Evolutionary conservation across 1,140 invertebrate genomes (phyloP).

Genomic region (Diploscapter pachys): DNA sequence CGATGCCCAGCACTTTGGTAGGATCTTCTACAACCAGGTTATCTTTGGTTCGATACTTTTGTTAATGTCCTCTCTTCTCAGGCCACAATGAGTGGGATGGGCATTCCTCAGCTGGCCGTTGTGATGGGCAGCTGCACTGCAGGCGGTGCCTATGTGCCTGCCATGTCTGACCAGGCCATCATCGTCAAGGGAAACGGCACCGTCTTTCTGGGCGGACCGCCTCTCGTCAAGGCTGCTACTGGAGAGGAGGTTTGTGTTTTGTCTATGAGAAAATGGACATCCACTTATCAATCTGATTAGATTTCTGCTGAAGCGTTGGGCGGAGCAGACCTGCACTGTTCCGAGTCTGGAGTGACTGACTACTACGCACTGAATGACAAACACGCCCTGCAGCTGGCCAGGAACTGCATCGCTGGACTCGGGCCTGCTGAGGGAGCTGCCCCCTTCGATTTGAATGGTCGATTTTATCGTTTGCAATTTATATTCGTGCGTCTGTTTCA

Average conservation of each 20-base stretch:
- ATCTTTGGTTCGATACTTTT: neutral
- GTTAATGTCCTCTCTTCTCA: conserved; percentile 4
- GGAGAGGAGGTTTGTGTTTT: conserved; percentile 72
- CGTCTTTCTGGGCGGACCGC: conserved; percentile 94
- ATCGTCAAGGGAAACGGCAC: conserved; percentile 77
- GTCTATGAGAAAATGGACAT: conserved; percentile 20
- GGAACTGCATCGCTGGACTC: conserved; percentile 69
- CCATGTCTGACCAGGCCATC: conserved; percentile 72
- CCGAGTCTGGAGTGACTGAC: conserved; percentile 89
- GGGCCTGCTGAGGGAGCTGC: conserved; percentile 10
- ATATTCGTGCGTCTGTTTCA: conserved; percentile 11
- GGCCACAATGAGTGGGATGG: conserved; percentile 85
- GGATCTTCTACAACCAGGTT: conserved; percentile 88
- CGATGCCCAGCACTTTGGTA: conserved; percentile 91
- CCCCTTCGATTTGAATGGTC: conserved; percentile 15
- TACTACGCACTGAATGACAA: conserved; percentile 88
- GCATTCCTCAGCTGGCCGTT: conserved; percentile 89
- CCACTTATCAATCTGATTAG: conserved; percentile 29
- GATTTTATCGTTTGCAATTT: neutral
- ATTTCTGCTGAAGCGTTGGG: conserved; percentile 89
- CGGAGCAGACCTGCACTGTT: conserved; percentile 92
- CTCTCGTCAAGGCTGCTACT: conserved; percentile 89
- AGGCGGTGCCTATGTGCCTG: conserved; percentile 93
- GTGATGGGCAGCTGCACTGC: conserved; percentile 98
- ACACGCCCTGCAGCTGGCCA: conserved; percentile 80